Evolutionary conservation across 2,113 vertebrate species (phyloP).

Genomic region (Corythoichthys haematopterus): DNA sequence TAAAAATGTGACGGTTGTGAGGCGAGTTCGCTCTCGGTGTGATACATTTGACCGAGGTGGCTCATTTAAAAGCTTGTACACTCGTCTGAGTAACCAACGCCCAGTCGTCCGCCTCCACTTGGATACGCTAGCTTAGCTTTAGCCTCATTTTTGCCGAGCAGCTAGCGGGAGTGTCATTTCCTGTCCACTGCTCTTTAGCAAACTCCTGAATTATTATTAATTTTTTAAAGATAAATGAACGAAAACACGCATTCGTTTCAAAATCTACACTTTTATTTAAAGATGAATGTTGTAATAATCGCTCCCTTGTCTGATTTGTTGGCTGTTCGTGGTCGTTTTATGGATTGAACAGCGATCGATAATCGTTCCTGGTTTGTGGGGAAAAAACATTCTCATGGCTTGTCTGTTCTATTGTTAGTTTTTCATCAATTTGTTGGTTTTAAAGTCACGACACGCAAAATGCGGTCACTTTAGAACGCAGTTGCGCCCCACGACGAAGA

Average conservation of each 20-base stretch:
- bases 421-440: neutral
- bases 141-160: constrained; percentile 37
- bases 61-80: constrained; percentile 34
- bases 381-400: neutral
- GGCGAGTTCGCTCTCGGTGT: neutral
- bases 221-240: neutral
- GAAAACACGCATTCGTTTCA: neutral
- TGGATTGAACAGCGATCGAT: constrained; percentile 20
- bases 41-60: neutral
- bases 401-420: neutral
- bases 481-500: neutral
- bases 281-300: neutral
- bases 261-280: neutral
- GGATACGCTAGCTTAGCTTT: constrained; percentile 27
- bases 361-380: constrained; percentile 22
- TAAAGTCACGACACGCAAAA: neutral
- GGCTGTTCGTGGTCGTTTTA: neutral
- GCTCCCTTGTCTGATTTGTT: neutral
- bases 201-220: constrained; percentile 7
- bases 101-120: constrained; percentile 61
- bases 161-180: constrained; percentile 62
- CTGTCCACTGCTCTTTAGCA: constrained; percentile 45
- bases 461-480: too few species aligned
- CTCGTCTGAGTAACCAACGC: constrained; percentile 71
- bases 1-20: neutral